These are phyloP conservation scores for Drosophila orosa DNA, from an alignment of 1,140 invertebrate species.

Conservation along the genomic window DNA sequence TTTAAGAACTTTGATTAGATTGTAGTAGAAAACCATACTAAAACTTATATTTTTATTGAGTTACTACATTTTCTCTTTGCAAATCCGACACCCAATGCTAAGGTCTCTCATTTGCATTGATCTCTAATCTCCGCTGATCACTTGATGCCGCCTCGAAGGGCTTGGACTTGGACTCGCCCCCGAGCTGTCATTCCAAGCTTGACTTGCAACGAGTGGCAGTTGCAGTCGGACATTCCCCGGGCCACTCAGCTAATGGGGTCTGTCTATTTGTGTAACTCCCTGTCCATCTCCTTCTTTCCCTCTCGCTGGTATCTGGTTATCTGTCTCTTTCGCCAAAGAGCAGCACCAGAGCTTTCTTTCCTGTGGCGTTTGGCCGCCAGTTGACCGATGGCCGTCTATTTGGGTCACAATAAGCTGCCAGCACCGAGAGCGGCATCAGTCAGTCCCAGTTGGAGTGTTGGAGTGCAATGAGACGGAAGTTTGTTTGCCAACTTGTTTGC, in stretches of 20 bases:
- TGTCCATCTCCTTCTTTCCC: not conserved
- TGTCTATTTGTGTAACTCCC: slow-evolving; percentile 21
- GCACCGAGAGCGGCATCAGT: slow-evolving; percentile 30
- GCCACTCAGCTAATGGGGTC: slow-evolving; percentile 60
- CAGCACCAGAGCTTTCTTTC: slow-evolving; percentile 53
- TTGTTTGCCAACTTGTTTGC: slow-evolving; percentile 62
- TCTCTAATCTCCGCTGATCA: slow-evolving; percentile 32
- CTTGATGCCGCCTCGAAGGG: slow-evolving; percentile 45
- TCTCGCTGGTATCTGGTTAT: slow-evolving; percentile 3
- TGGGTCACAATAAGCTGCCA: slow-evolving; percentile 65
- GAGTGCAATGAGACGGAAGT: slow-evolving; percentile 74
- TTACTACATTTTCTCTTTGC: slow-evolving; percentile 1
- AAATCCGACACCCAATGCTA: slow-evolving; percentile 16
- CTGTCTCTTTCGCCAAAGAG: slow-evolving; percentile 2
- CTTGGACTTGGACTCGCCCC: slow-evolving; percentile 27
- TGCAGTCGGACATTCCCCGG: slow-evolving; percentile 26
- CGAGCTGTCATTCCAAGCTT: slow-evolving; percentile 33
- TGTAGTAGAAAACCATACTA: not conserved
- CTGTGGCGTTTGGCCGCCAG: slow-evolving; percentile 59
- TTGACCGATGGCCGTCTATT: slow-evolving; percentile 56
- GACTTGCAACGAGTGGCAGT: slow-evolving; percentile 15
- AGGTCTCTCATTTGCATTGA: slow-evolving; percentile 25
- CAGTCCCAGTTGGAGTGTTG: slow-evolving; percentile 54
- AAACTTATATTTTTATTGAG: not conserved
- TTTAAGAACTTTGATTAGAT: not conserved